Evolutionary conservation across 2,113 vertebrate genomes (phyloP), one percentile per base, ranked within the genome.

Genomic region (Carollia perspicillata): DNA sequence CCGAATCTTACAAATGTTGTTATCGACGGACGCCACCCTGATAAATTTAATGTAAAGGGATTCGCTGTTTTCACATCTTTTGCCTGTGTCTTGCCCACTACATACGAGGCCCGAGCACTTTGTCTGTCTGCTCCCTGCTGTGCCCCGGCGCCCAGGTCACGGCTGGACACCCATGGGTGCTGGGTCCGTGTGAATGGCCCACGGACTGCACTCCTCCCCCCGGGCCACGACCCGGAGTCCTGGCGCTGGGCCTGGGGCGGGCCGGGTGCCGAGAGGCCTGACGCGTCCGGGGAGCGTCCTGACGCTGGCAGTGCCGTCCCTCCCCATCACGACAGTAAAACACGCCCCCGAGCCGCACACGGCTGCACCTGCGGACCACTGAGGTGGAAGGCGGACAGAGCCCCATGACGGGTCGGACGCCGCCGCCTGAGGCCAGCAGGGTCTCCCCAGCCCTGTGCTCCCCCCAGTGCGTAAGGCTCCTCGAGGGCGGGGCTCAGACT

Each of bases 41-140:
- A 81, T 4, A 30, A 8, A 33, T 42, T 60, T 42, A 30, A 42
- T 42, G 20, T 2, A 11, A 30, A 60, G 51, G 40, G n/a, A 33
- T 16, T 66, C 14, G 0, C n/a, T 2, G 1, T 3, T 51, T 33
- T 30, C 26, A 0, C 30, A 4, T 22, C 1, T 40, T 12, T 3
- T 0, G 0, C 49, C 9, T 12, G 30, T 13, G 10, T 55, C 18
- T 49, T 22, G 7, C 49, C 51, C 13, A n/a, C 35, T 23, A 37
- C 30, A 40, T 49, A 55, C 13, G 20, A 13, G 22, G 3, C 16
- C 4, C 17, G 47, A 42, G 11, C 6, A 5, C 3, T 44, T 12
- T 11, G n/a, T n/a, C n/a, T n/a, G n/a, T n/a, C n/a, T n/a, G 0
- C 58, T n/a, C 23, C 11, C 44, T 37, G 51, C 51, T 26, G 71